Evolutionary conservation across 2,797 vertebrate genomes (phyloP), one percentile per base, ranked within the genome.

Genomic region (Eulemur mongoz): DNA sequence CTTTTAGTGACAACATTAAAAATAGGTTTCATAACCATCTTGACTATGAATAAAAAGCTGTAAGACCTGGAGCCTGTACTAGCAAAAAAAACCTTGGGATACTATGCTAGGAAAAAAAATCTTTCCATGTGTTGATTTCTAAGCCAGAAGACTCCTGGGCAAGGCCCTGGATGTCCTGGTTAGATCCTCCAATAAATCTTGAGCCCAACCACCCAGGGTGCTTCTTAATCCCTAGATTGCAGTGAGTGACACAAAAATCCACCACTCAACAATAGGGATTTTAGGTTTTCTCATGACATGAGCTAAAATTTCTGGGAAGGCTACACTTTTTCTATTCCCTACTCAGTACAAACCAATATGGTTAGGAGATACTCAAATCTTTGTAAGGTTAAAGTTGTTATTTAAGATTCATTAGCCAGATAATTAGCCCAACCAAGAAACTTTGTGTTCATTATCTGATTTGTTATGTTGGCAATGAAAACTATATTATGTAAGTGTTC

Each of bases 381-480:
- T 75, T 59, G 0, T 52, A 87, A 59, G 40, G 35, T 82, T 86
- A 82, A 79, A 25, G 32, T 38, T 87, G 20, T 61, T 89, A 81
- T 78, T 72, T 80, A 40, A 76, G 35, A 86, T 72, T 89, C 50
- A 67, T 61, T 90, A 94, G 15, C 23, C 43, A 84, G 15, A 5
- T 57, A 86, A 86, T 35, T 84, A 92, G 40, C 20, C 43, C 15
- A 59, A 35, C 27, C 23, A 78, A 57, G 22, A 80, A 80, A 35
- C 1, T 15, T 65, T 80, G 45, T 54, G 32, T 15, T 89, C 20
- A 27, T 72, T 80, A 22, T 79, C 25, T 35, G 20, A 90, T 83
- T 52, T 70, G 38, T 78, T 35, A 92, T 45, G 11, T 57, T 84
- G 70, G 27, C 65, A 85, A 40, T 54, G 32, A 92, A 93, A 97